Evolutionary conservation across 2,797 vertebrate genomes (phyloP).

Genomic region (Sebastes reedi): DNA sequence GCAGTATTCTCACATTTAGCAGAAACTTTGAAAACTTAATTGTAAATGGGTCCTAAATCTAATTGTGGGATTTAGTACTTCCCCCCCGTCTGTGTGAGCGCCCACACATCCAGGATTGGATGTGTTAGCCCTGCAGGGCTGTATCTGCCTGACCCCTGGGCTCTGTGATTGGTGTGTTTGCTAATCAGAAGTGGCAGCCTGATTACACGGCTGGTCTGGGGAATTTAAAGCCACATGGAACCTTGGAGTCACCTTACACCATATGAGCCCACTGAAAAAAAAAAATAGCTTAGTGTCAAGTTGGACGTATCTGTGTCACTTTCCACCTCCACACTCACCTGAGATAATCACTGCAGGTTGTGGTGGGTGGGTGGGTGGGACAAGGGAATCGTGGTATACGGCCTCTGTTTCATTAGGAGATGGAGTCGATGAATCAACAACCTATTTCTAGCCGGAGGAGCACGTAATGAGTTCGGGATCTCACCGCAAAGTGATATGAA

Average conservation of each 20-base stretch:
- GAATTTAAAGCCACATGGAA: constrained; percentile 54
- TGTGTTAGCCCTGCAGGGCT: constrained; percentile 32
- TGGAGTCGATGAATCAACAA: constrained; percentile 20
- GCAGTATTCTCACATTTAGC: background rate
- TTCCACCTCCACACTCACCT: constrained; percentile 20
- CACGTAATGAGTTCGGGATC: constrained; percentile 38
- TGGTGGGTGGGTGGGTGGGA: background rate
- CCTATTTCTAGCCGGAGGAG: constrained; percentile 27
- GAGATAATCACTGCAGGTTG: constrained; percentile 20
- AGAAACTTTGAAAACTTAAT: constrained; percentile 52
- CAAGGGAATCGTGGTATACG: background rate
- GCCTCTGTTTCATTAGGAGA: constrained; percentile 29
- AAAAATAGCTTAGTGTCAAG: constrained; percentile 17
- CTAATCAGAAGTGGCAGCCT: constrained; percentile 69
- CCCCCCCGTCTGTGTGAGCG: background rate
- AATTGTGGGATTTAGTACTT: constrained; percentile 38
- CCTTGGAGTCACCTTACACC: constrained; percentile 70
- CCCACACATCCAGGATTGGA: constrained; percentile 53
- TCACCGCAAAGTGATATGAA: constrained; percentile 22
- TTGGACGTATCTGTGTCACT: constrained; percentile 32
- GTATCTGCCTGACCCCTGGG: constrained; percentile 36
- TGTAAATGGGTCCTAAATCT: constrained; percentile 33
- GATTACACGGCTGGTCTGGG: constrained; percentile 65
- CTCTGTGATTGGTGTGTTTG: constrained; percentile 68
- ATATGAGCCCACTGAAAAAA: background rate